These are phyloP conservation scores for Arvicanthis niloticus DNA, from an alignment of 2,113 vertebrate species.

Conservation along the genomic window DNA sequence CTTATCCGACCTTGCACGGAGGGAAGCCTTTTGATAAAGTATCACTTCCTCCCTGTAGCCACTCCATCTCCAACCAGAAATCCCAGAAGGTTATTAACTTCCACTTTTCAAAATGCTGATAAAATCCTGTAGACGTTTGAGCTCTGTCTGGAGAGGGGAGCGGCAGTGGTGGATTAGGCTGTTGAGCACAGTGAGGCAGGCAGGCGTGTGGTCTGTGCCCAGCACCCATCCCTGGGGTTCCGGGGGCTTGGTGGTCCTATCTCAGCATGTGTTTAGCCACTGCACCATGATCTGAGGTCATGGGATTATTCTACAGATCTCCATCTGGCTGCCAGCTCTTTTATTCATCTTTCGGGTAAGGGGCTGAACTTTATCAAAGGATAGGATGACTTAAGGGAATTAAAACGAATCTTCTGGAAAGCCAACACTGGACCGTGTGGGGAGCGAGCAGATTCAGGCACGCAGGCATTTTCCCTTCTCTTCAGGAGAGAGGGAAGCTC, in stretches of 20 bases:
- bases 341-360: background rate
- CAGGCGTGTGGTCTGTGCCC: background rate
- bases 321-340: background rate
- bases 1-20: conserved; percentile 51
- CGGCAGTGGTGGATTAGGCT: background rate
- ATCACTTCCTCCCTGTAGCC: conserved; percentile 85
- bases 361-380: background rate
- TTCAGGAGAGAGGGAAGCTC: background rate
- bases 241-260: background rate
- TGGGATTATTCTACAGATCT: background rate
- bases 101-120: conserved; percentile 78
- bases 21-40: background rate
- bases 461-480: background rate
- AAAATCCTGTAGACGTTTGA: conserved; percentile 86
- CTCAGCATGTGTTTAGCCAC: background rate
- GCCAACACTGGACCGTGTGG: rapidly evolving
- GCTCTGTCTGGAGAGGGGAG: conserved; percentile 76
- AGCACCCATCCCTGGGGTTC: background rate
- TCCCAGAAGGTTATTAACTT: conserved; percentile 85
- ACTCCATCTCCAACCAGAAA: conserved; percentile 74
- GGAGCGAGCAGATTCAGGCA: rapidly evolving
- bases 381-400: background rate
- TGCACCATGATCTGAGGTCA: background rate
- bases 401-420: background rate
- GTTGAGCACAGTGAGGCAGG: background rate